These are phyloP conservation scores for Ictalurus furcatus DNA, from an alignment of 2,113 vertebrate genomes.

Conservation along the genomic window DNA sequence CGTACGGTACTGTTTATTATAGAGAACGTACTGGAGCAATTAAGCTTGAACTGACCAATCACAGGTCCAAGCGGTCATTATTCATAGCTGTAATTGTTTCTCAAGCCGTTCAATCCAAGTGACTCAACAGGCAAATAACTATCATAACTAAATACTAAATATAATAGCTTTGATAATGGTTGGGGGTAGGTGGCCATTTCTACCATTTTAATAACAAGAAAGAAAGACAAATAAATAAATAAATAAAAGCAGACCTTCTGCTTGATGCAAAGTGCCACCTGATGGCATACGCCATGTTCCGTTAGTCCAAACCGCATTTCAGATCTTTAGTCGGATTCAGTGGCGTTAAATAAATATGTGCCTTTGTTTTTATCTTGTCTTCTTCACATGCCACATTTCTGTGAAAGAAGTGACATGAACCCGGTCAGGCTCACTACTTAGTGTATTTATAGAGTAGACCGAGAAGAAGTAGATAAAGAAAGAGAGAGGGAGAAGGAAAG, in stretches of 20 bases:
- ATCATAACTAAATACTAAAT: neutral
- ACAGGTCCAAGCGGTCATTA: neutral
- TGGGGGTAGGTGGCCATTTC: neutral
- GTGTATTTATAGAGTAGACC: neutral
- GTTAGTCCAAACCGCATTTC: neutral
- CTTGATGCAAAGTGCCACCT: neutral
- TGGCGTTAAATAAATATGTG: neutral
- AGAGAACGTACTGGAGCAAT: neutral
- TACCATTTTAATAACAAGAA: neutral
- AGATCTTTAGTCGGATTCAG: neutral
- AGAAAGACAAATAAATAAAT: neutral
- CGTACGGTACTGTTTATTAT: neutral
- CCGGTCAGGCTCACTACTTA: neutral
- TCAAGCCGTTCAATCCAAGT: neutral
- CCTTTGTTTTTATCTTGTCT: neutral
- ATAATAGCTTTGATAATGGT: neutral
- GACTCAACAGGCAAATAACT: neutral
- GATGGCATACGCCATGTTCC: neutral
- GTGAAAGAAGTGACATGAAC: neutral
- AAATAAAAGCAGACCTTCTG: neutral
- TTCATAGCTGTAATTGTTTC: neutral
- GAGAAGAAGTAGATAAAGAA: neutral
- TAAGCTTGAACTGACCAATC: neutral
- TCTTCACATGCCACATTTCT: neutral
- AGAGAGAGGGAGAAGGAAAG: neutral